phyloP scores from a whole-genome alignment of 2,888 invertebrate genomes.

The Tetrapedia diversipes region DNA sequence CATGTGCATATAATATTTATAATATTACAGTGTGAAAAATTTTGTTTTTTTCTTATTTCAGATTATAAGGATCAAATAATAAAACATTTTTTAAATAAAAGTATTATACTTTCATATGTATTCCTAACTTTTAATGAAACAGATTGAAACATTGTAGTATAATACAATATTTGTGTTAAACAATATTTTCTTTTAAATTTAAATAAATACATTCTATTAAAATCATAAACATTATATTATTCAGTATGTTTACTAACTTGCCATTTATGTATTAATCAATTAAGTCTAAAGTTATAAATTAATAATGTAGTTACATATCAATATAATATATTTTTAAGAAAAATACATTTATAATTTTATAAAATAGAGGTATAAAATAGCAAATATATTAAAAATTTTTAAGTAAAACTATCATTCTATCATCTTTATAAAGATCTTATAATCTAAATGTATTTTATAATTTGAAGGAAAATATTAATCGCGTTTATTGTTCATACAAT shows the following conservation, averaged over 20 bases:
- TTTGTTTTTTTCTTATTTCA: constrained; percentile 64
- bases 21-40: constrained; percentile 13
- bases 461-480: neutral
- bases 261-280: neutral
- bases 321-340: neutral
- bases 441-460: constrained; percentile 11
- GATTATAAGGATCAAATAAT: constrained; percentile 65
- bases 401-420: constrained; percentile 5
- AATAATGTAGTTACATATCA: neutral
- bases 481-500: constrained; percentile 17
- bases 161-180: too few species aligned
- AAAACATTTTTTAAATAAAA: constrained; percentile 51
- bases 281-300: neutral
- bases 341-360: constrained; percentile 29
- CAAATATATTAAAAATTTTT: neutral
- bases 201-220: too few species aligned
- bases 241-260: neutral
- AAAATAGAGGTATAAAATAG: constrained; percentile 40
- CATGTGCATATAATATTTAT: neutral
- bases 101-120: constrained; percentile 6
- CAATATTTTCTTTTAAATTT: too few species aligned
- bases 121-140: neutral
- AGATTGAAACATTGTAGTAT: neutral
- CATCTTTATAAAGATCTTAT: neutral
- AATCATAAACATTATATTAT: too few species aligned